phyloP scores from a whole-genome alignment of 2,113 vertebrate species.

The Puntigrus tetrazona region DNA sequence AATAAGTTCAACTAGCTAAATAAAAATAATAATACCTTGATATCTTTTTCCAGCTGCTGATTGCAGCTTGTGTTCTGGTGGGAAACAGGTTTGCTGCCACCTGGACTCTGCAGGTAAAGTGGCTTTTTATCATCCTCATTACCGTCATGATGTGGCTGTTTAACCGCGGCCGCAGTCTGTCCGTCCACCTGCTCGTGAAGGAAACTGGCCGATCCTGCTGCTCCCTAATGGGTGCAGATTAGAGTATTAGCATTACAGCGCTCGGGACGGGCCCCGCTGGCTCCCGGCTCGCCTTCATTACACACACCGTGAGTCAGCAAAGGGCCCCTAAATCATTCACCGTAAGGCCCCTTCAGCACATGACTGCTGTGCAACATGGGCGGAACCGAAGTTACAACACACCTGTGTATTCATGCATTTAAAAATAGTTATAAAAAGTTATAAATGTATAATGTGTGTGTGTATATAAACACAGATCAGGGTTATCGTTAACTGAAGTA shows the following conservation, averaged over 20 bases:
- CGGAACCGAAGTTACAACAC: neutral
- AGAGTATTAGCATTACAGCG: conserved; percentile 74
- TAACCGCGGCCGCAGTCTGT: conserved; percentile 69
- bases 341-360: neutral
- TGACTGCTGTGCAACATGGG: neutral
- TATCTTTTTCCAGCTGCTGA: neutral
- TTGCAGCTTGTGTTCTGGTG: neutral
- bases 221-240: conserved; percentile 70
- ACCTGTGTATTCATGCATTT: neutral
- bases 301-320: conserved; percentile 17
- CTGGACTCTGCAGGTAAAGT: conserved; percentile 46
- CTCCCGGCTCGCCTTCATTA: conserved; percentile 60
- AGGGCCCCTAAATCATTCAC: neutral
- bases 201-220: conserved; percentile 71
- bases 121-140: conserved; percentile 70
- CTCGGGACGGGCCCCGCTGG: conserved; percentile 50
- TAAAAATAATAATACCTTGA: neutral
- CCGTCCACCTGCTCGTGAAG: conserved; percentile 75
- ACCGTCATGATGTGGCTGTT: conserved; percentile 63
- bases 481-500: too few relatives aligned
- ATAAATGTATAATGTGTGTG: too few relatives aligned
- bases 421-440: too few relatives aligned
- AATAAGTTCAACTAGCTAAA: neutral
- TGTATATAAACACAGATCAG: too few relatives aligned
- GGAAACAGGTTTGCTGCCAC: conserved; percentile 61